These are phyloP conservation scores for Erannis defoliaria DNA, from an alignment of 2,888 invertebrate genomes.

Conservation along the genomic window DNA sequence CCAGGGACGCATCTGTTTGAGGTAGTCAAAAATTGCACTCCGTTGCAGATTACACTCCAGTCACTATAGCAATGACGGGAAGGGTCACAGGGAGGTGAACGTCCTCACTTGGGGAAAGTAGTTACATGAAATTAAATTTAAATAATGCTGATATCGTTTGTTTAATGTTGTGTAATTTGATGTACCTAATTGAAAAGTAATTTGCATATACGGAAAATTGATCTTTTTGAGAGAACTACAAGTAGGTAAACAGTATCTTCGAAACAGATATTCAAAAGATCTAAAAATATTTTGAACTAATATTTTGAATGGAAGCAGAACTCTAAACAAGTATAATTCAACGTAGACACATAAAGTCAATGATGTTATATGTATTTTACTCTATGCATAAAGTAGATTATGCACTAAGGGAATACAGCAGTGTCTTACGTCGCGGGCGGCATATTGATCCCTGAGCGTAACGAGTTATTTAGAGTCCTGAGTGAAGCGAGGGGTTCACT, in stretches of 20 bases:
- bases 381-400: no score
- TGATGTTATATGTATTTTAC: no score
- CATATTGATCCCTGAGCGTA: no score
- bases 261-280: no score
- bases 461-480: no score
- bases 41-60: constrained; percentile 28
- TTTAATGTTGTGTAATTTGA: not conserved
- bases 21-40: constrained; percentile 30
- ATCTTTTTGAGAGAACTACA: not conserved
- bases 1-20: constrained; percentile 33
- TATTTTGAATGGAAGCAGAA: no score
- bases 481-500: no score
- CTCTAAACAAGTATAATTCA: no score
- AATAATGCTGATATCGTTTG: constrained; percentile 1
- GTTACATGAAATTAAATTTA: constrained; percentile 3
- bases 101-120: constrained; percentile 23
- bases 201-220: not conserved
- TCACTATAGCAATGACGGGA: constrained; percentile 13
- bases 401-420: no score
- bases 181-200: not conserved
- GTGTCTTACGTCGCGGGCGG: no score
- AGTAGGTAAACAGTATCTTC: not conserved
- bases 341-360: no score
- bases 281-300: no score
- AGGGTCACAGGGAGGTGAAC: constrained; percentile 36